Base-by-base conservation (phyloP, 2,797 vertebrate genomes). In the Enteromius treurensis region DNA sequence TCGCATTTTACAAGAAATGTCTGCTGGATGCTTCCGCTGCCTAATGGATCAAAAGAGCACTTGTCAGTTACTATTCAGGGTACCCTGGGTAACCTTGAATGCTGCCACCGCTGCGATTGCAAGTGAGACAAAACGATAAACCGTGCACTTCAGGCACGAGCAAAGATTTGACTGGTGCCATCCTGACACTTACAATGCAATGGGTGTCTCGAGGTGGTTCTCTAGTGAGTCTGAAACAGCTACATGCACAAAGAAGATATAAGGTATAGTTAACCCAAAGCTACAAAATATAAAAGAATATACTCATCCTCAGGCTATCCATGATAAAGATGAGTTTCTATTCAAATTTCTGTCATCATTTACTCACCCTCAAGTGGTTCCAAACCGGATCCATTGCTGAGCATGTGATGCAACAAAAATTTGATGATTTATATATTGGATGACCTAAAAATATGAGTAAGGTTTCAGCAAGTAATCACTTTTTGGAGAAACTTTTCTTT, bases 1-100 rank as follows among this genome's bases (percentile, higher is more conserved):
- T 83, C 55, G 79, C 42, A 80, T 75, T 76, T 82, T 45, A 75
- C 11, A 4, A 82, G 58, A 49, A 49, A 82, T 67, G 60, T 82
- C 80, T 75, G 60, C 62, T 21, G 47, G 81, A 82, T 67, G 37
- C 60, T 67, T 82, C 81, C 47, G 23, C 64, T 64, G 74, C 75
- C 82, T 83, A 49, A 77, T 83, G 75, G 82, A 78, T 77, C 74
- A 83, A 83, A 71, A 78, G 81, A 70, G 75, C 67, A 70, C 53
- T 78, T 70, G 82, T 69, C 62, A 62, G 75, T 71, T 77, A 70
- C 75, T 40, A 69, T 78, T 78, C 26, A 71, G 67, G 64, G 51
- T 47, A 37, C 3, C 21, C 51, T 26, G 75, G 29, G 65, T 78
- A 78, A 83, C 75, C 82, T 78, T 83, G 51, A 78, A 78, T 19